These are phyloP conservation scores for Eupithecia exiguata DNA, from an alignment of 2,888 invertebrate genomes.

Conservation along the genomic window DNA sequence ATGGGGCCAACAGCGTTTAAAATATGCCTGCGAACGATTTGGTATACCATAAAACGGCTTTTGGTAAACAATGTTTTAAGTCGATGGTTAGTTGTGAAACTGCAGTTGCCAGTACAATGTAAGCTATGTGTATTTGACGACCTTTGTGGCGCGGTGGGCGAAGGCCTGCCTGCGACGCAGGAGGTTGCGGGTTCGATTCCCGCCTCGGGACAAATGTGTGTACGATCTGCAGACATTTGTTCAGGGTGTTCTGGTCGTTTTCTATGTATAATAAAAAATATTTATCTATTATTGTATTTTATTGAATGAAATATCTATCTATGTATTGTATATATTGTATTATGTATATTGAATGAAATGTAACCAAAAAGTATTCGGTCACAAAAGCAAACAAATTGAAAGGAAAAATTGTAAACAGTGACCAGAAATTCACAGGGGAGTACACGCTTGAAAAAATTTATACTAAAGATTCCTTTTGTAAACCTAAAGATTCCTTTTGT, in stretches of 20 bases:
- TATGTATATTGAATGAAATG: too few relatives aligned
- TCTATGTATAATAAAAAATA: too few relatives aligned
- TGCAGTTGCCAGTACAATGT: neutral
- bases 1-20: slow-evolving; percentile 30
- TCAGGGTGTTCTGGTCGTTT: too few relatives aligned
- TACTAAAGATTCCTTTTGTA: neutral
- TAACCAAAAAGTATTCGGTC: neutral
- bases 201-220: too few relatives aligned
- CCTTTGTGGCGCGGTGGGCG: too few relatives aligned
- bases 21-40: neutral
- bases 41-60: neutral
- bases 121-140: too few relatives aligned
- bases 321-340: too few relatives aligned
- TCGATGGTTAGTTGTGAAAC: neutral
- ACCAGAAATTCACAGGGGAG: neutral
- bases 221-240: too few relatives aligned
- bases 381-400: slow-evolving; percentile 1
- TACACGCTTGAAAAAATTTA: neutral
- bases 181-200: too few relatives aligned
- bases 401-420: neutral
- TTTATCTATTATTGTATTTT: too few relatives aligned
- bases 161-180: too few relatives aligned
- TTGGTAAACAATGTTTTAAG: neutral
- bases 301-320: too few relatives aligned
- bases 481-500: neutral